Percentiles rank a stretch among this genome's conserved stretches.
These are phyloP conservation scores for Corythaixoides concolor DNA, from an alignment of 2,113 vertebrate species.

Conservation along the genomic window DNA sequence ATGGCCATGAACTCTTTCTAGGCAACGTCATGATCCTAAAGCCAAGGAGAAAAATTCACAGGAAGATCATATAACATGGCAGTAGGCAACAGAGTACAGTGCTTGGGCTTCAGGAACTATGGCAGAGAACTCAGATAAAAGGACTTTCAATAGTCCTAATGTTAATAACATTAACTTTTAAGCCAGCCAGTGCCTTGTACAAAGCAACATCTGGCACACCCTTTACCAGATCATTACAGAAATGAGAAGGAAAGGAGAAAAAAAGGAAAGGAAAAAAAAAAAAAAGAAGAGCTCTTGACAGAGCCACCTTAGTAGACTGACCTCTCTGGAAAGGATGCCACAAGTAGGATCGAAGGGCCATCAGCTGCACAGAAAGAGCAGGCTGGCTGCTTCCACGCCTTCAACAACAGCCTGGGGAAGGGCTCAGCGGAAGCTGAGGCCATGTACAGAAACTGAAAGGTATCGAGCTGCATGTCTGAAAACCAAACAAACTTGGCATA, in stretches of 20 bases:
- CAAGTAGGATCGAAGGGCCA: background rate
- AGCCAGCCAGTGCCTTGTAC: background rate
- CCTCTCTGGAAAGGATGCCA: background rate
- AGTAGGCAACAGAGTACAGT: background rate
- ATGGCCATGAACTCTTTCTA: background rate
- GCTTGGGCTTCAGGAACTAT: background rate
- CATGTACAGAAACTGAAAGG: rapidly evolving
- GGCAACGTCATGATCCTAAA: background rate
- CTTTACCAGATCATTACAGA: background rate
- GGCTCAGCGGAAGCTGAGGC: background rate
- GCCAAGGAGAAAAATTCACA: background rate
- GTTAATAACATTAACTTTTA: background rate
- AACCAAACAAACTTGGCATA: background rate
- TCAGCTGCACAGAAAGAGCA: background rate
- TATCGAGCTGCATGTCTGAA: background rate
- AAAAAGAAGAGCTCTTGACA: background rate
- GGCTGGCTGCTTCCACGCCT: background rate
- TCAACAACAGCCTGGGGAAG: background rate
- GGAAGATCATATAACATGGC: background rate
- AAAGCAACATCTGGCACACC: background rate
- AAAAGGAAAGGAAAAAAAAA: too few relatives aligned
- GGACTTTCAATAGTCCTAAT: background rate
- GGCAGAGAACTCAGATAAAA: background rate
- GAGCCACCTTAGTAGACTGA: background rate
- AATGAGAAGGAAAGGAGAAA: background rate